Conservation (phyloP, 2,888 invertebrate genomes). For the Cantharis nigra region DNA sequence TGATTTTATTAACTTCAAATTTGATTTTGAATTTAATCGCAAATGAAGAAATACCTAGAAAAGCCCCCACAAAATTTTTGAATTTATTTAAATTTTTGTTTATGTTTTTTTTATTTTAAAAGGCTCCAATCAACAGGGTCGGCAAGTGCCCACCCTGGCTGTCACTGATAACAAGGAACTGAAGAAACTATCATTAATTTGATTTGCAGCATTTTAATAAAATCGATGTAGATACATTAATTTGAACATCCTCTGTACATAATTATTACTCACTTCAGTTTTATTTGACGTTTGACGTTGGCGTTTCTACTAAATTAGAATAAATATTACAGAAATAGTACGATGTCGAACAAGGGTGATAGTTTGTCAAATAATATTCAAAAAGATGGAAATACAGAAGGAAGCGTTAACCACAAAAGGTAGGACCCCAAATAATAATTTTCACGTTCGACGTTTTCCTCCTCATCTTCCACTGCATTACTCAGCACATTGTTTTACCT, state of each 20-base stretch:
- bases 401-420: conserved; percentile 59
- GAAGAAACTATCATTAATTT: too few relatives aligned
- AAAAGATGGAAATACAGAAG: conserved; percentile 57
- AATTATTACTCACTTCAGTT: not conserved
- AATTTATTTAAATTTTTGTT: too few relatives aligned
- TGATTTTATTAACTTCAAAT: too few relatives aligned
- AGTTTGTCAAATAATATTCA: conserved; percentile 54
- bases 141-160: too few relatives aligned
- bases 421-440: conserved; percentile 36
- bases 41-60: too few relatives aligned
- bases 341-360: conserved; percentile 56
- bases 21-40: too few relatives aligned
- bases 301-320: not conserved
- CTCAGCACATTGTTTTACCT: not conserved
- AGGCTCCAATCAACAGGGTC: too few relatives aligned
- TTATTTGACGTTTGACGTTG: not conserved
- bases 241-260: not conserved
- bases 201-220: too few relatives aligned
- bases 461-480: not conserved
- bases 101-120: too few relatives aligned
- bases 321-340: not conserved
- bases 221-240: not conserved
- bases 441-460: not conserved
- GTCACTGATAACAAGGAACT: too few relatives aligned
- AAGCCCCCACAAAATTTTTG: too few relatives aligned